phyloP scores from a whole-genome alignment of 2,113 vertebrate genomes.

The Haemorhous mexicanus region DNA sequence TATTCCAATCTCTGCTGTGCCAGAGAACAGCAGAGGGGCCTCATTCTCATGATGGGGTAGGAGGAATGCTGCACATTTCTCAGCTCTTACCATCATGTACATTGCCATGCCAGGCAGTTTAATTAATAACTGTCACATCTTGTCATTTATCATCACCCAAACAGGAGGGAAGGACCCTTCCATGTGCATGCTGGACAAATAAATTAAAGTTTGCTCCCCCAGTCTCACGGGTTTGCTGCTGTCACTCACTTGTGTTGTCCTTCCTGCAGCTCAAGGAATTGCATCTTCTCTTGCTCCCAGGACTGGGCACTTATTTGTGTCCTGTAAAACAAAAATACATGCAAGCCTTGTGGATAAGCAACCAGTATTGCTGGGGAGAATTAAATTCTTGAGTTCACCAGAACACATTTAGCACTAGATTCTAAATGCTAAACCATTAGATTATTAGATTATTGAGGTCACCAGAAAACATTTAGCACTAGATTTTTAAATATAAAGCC shows the following conservation, averaged over 20 bases:
- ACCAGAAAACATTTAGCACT: rapidly evolving
- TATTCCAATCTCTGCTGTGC: conserved; percentile 53
- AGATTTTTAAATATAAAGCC: not conserved
- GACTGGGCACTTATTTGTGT: not conserved
- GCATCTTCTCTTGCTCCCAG: not conserved
- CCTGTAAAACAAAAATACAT: not conserved
- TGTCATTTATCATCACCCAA: conserved; percentile 72
- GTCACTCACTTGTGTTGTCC: not conserved
- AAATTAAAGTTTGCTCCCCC: conserved; percentile 47
- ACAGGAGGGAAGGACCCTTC: conserved; percentile 38
- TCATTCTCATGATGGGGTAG: conserved; percentile 71
- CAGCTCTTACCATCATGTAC: conserved; percentile 23
- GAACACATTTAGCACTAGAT: not conserved
- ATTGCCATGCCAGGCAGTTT: conserved; percentile 48
- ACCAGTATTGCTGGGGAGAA: not conserved
- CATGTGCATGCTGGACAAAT: not conserved
- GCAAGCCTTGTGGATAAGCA: not conserved
- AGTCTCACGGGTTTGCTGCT: not conserved
- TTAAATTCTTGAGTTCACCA: not conserved
- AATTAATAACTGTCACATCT: conserved; percentile 74
- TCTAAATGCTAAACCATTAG: not conserved
- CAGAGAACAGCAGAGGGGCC: conserved; percentile 74
- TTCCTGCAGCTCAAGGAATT: not conserved
- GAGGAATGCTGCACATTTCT: conserved; percentile 66
- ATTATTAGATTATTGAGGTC: not conserved